Conservation (phyloP, 30 jellyfish, hydroid and myxozoan species). For the Pelagia noctiluca region DNA sequence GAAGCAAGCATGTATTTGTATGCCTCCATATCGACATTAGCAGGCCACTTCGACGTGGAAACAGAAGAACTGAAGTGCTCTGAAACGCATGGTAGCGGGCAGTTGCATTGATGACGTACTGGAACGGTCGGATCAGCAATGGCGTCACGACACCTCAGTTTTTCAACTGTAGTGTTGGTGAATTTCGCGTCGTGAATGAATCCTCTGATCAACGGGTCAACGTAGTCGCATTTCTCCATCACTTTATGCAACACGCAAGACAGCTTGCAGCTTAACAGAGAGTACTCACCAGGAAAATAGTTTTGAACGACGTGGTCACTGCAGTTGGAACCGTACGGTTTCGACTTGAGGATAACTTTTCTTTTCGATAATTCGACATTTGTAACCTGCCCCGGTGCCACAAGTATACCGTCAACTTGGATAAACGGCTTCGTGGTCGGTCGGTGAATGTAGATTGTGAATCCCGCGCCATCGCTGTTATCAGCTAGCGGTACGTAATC, state of each 20-base stretch:
- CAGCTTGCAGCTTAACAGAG: slow-evolving; percentile 34
- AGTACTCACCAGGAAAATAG: slow-evolving; percentile 58
- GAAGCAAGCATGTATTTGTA: slow-evolving; percentile 41
- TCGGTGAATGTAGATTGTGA: slow-evolving; percentile 26
- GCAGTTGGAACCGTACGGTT: slow-evolving; percentile 45
- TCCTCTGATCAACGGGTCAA: slow-evolving; percentile 66
- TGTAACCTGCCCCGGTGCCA: slow-evolving; percentile 46
- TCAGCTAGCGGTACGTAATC: slow-evolving; percentile 41
- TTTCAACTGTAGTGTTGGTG: no score
- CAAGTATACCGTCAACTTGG: slow-evolving; percentile 20
- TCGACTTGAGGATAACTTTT: slow-evolving; percentile 11
- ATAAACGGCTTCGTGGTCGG: slow-evolving; percentile 43
- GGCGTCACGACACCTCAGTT: no score
- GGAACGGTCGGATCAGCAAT: no score
- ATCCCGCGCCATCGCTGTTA: slow-evolving; percentile 47
- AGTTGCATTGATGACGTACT: slow-evolving; percentile 71
- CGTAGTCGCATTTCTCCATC: slow-evolving; percentile 64
- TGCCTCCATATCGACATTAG: slow-evolving; percentile 53
- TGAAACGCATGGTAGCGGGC: slow-evolving; percentile 80
- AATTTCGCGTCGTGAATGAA: no score
- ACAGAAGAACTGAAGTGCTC: slow-evolving; percentile 68
- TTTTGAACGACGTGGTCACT: slow-evolving; percentile 36
- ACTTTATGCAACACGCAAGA: slow-evolving; percentile 64
- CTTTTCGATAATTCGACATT: slow-evolving; percentile 7
- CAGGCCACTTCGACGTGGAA: slow-evolving; percentile 75